Evolutionary conservation across 1,140 invertebrate species (phyloP).

Genomic region (Achatina immaculata): DNA sequence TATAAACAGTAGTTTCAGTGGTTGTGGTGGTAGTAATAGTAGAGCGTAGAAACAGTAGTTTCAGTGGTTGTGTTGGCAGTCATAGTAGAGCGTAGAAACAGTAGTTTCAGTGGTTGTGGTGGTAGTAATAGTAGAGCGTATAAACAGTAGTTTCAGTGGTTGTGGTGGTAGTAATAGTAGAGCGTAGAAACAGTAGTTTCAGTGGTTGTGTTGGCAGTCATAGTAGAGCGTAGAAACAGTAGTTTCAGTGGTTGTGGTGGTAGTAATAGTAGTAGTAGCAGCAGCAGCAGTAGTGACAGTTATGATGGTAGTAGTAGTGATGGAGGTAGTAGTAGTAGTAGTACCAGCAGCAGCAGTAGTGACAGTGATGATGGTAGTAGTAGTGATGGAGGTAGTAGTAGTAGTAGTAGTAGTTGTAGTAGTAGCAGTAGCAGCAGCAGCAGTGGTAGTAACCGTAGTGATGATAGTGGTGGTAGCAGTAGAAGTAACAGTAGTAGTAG

Average conservation of each 20-base stretch:
- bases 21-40: too few relatives aligned
- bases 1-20: too few relatives aligned
- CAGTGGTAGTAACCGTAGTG: not conserved
- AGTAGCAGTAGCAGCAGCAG: not conserved
- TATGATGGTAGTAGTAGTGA: not conserved
- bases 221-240: not conserved
- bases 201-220: not conserved
- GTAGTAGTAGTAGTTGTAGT: not conserved
- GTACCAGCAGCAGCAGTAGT: too few relatives aligned
- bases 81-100: not conserved
- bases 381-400: not conserved
- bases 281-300: not conserved
- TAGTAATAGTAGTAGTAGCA: not conserved
- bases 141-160: not conserved
- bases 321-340: not conserved
- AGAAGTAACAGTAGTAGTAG: conserved; percentile 3
- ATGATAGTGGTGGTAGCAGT: not conserved
- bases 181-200: too few relatives aligned
- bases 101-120: not conserved
- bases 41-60: not conserved
- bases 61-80: not conserved
- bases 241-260: not conserved
- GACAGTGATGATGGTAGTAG: not conserved
- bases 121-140: not conserved
- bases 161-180: not conserved